Conservation (phyloP, 53 echinoderm and acorn worm species). For the Holothuria leucospilota region DNA sequence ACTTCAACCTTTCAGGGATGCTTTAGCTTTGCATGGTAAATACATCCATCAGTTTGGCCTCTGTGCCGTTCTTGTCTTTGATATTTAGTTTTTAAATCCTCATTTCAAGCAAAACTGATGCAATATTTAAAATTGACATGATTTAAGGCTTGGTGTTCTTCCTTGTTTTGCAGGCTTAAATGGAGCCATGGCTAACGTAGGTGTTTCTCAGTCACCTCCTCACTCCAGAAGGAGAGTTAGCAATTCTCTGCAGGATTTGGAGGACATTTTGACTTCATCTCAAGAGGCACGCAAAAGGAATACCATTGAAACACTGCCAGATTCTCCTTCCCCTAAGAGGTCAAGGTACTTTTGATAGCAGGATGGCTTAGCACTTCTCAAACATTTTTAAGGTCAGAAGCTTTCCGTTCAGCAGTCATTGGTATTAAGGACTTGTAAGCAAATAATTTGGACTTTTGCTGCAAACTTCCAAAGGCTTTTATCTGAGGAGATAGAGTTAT, state of each 20-base stretch:
- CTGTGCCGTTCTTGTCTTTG: no score
- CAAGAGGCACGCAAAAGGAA: constrained; percentile 82
- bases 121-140: no score
- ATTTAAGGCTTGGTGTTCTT: no score
- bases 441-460: neutral
- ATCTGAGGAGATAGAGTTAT: no score
- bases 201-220: constrained; percentile 92
- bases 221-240: constrained; percentile 79
- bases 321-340: constrained; percentile 93
- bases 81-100: no score
- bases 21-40: constrained; percentile 93
- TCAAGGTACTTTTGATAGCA: constrained; percentile 79
- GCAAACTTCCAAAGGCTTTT: no score
- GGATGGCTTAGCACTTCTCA: neutral
- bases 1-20: constrained; percentile 93
- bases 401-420: neutral
- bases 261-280: constrained; percentile 86
- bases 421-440: neutral
- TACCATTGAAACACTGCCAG: constrained; percentile 78
- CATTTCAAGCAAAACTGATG: neutral
- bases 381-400: neutral
- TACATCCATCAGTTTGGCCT: neutral
- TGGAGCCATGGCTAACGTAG: constrained; percentile 98
- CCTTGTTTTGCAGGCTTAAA: constrained; percentile 78
- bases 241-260: constrained; percentile 76